Conservation (phyloP, 2,888 invertebrate species). For the Himalopsyche tibetana region DNA sequence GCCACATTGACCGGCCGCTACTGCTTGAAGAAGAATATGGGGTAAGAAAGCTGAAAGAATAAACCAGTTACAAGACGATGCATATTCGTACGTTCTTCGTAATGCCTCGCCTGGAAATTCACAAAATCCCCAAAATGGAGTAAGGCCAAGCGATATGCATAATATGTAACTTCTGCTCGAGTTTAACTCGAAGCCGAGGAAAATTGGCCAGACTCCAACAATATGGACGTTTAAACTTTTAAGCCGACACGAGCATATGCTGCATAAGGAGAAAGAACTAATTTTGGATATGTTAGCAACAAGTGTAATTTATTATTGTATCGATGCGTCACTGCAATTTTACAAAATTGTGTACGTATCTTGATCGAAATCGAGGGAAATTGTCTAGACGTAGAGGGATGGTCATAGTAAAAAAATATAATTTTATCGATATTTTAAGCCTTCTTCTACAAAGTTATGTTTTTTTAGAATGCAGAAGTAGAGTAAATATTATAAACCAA, state of each 20-base stretch:
- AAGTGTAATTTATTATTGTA: too few relatives aligned
- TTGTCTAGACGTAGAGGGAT: too few relatives aligned
- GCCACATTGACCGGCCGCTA: too few relatives aligned
- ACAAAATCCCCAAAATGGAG: background rate
- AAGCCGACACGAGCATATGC: background rate
- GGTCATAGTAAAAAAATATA: too few relatives aligned
- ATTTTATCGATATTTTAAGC: too few relatives aligned
- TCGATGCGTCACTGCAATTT: constrained; percentile 7
- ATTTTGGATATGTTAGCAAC: background rate
- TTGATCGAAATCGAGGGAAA: too few relatives aligned
- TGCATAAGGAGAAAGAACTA: background rate
- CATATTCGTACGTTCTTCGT: background rate
- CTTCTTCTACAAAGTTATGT: too few relatives aligned
- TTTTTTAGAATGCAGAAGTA: too few relatives aligned
- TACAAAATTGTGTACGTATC: background rate
- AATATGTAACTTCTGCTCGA: too few relatives aligned
- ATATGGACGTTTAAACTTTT: constrained; percentile 11
- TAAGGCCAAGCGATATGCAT: background rate
- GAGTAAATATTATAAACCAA: too few relatives aligned
- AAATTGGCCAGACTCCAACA: constrained; percentile 16
- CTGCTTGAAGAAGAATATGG: too few relatives aligned
- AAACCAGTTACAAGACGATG: background rate
- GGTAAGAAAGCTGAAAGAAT: too few relatives aligned
- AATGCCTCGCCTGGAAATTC: background rate
- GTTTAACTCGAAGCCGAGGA: background rate